Evolutionary conservation across 2,113 vertebrate genomes (phyloP).

Genomic region (Saccopteryx bilineata): DNA sequence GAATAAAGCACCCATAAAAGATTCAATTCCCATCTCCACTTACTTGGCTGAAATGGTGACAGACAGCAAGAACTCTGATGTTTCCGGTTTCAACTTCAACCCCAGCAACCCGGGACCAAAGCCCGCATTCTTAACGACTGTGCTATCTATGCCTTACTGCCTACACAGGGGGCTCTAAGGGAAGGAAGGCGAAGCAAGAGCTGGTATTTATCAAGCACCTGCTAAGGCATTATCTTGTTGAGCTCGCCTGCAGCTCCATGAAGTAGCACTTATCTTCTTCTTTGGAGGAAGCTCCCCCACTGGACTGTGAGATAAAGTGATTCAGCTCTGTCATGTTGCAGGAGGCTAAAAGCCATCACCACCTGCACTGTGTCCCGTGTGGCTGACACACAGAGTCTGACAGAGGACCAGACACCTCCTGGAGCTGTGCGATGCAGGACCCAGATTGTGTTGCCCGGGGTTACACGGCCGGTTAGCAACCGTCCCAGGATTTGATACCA

Average conservation of each 20-base stretch:
- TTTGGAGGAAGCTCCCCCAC: slow-evolving; percentile 13
- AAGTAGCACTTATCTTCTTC: not conserved
- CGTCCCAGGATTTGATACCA: not conserved
- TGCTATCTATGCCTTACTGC: not conserved
- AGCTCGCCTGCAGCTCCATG: not conserved
- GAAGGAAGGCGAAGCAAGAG: not conserved
- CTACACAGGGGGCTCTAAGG: not conserved
- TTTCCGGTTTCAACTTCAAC: not conserved
- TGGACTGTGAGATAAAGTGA: not conserved
- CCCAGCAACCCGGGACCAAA: not conserved
- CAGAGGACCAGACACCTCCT: not conserved
- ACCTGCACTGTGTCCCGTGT: not conserved
- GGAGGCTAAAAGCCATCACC: not conserved
- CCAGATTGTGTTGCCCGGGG: not conserved
- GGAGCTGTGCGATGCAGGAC: not conserved
- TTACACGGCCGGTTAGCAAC: not conserved
- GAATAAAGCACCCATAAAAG: no score
- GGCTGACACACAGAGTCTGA: not conserved
- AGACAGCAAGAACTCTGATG: no score
- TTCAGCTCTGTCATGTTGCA: not conserved
- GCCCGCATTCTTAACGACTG: not conserved
- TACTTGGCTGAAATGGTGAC: no score
- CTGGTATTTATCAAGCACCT: not conserved
- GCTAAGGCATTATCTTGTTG: not conserved
- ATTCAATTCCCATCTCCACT: no score